Conservation (phyloP, 2,113 vertebrate genomes). For the Gorsachius goisagi region DNA sequence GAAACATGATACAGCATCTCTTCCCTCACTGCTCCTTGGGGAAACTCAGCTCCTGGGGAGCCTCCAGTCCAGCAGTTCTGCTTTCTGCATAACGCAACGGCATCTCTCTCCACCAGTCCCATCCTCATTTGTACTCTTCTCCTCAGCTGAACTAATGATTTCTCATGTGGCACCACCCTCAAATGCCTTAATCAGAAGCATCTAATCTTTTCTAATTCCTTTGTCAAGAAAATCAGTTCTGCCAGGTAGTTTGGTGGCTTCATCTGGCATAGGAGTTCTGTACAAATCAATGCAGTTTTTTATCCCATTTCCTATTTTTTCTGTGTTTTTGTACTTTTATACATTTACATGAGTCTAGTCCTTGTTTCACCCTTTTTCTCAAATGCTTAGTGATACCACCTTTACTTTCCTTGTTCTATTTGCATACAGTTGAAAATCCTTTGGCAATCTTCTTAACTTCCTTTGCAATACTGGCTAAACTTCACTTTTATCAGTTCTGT, state of each 20-base stretch:
- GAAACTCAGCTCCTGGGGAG: not conserved
- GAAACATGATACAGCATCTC: not conserved
- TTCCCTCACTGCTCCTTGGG: not conserved
- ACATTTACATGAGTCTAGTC: not conserved
- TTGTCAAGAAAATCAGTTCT: not conserved
- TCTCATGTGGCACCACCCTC: not conserved
- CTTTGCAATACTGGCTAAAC: not conserved
- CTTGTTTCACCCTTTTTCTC: not conserved
- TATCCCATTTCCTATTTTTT: not conserved
- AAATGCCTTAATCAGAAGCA: not conserved
- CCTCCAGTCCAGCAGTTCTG: not conserved
- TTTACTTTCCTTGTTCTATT: not conserved
- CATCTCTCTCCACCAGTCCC: not conserved
- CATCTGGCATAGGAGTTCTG: not conserved
- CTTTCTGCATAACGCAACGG: not conserved
- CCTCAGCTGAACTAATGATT: not conserved
- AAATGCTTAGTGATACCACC: not conserved
- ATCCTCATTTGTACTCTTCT: not conserved
- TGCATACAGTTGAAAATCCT: not conserved
- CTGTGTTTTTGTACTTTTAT: not conserved
- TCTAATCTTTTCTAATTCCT: not conserved
- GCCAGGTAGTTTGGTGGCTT: not conserved
- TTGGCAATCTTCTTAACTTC: not conserved
- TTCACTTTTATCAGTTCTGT: not conserved
- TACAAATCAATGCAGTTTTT: not conserved